A percentile compares a stretch with the other conserved stretches of the same genome.
Evolutionary conservation across 2,888 invertebrate species (phyloP).

Genomic region (Amphipoea oculea): DNA sequence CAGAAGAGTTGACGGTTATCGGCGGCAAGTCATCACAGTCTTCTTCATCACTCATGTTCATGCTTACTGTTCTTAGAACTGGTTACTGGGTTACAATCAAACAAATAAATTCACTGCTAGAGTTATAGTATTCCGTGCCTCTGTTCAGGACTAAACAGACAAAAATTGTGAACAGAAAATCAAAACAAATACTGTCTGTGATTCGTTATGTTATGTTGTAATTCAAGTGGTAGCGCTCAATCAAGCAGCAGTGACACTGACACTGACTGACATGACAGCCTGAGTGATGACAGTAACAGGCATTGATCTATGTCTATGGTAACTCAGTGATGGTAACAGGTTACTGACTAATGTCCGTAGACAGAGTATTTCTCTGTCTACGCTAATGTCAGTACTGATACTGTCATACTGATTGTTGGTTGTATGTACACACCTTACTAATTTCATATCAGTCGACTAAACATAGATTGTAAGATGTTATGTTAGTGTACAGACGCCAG

Average conservation of each 20-base stretch:
- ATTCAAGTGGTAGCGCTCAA: not conserved
- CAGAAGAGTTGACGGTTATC: constrained; percentile 71
- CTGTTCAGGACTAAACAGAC: not conserved
- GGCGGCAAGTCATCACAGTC: constrained; percentile 77
- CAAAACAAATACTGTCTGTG: not conserved
- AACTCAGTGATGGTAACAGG: no score
- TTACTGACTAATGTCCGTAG: no score
- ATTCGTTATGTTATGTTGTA: not conserved
- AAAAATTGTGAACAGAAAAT: not conserved
- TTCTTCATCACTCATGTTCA: constrained; percentile 70
- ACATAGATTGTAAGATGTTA: no score
- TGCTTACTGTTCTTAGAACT: constrained; percentile 23
- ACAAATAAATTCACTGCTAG: not conserved
- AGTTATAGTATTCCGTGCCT: not conserved
- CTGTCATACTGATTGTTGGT: not conserved
- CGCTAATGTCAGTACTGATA: not conserved
- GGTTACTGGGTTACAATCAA: not conserved
- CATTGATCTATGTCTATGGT: no score
- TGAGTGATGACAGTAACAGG: no score
- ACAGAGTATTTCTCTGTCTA: no score
- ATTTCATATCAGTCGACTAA: not conserved
- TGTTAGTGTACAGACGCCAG: no score
- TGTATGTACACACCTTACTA: not conserved
- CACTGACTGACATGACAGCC: not conserved
- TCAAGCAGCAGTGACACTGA: not conserved